A percentile compares a stretch with the other conserved stretches of the same genome.
Evolutionary conservation across 2,113 vertebrate genomes (phyloP).

Genomic region (Archilochus colubris): DNA sequence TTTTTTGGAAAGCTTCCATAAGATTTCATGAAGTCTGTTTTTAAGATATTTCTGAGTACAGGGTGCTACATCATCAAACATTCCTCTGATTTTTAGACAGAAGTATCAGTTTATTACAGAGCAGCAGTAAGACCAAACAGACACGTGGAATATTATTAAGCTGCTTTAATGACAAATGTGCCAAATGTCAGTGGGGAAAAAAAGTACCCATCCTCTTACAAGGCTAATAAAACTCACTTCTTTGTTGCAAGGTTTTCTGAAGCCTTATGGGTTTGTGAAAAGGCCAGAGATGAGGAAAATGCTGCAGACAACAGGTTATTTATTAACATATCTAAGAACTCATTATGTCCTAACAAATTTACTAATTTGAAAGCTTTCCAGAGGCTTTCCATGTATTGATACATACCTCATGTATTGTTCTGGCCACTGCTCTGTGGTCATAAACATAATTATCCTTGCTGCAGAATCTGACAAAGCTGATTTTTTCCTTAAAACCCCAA

Average conservation of each 20-base stretch:
- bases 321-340: not conserved
- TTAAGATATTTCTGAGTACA: not conserved
- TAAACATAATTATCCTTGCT: not conserved
- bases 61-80: not conserved
- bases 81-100: not conserved
- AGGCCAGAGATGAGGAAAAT: not conserved
- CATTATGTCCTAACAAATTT: not conserved
- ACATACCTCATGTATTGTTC: no score
- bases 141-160: not conserved
- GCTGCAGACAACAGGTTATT: not conserved
- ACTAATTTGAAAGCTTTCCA: not conserved
- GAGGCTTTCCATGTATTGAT: not conserved
- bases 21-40: not conserved
- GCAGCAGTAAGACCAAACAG: not conserved
- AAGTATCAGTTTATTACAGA: not conserved
- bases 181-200: not conserved
- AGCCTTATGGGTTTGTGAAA: not conserved
- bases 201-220: not conserved
- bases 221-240: not conserved
- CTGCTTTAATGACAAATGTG: not conserved
- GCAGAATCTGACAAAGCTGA: not conserved
- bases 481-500: not conserved
- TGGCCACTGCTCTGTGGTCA: not conserved
- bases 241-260: not conserved
- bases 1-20: not conserved